Percentiles rank a stretch among this genome's conserved stretches.
phyloP scores from a whole-genome alignment of 2,888 invertebrate species.

The Alloplasta piceator region DNA sequence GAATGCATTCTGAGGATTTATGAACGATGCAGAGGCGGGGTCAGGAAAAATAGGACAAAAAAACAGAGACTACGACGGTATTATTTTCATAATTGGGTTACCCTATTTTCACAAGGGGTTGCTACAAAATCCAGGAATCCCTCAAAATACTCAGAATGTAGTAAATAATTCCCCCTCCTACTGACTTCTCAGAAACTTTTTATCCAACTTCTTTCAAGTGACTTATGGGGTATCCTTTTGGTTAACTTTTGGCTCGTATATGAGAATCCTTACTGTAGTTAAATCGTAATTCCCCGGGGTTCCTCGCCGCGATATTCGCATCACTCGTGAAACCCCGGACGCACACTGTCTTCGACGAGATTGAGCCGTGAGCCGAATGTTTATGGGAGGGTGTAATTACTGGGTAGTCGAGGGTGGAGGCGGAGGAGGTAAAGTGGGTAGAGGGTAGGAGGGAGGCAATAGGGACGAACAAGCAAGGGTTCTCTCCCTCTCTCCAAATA shows the following conservation, averaged over 20 bases:
- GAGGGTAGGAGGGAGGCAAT: conserved; percentile 43
- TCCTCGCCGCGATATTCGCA: conserved; percentile 16
- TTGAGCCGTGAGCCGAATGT: conserved; percentile 78
- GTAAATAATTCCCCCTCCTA: too few relatives aligned
- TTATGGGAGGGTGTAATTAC: conserved; percentile 79
- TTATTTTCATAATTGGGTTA: too few relatives aligned
- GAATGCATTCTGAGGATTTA: conserved; percentile 16
- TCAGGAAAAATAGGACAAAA: too few relatives aligned
- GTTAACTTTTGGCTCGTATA: not conserved
- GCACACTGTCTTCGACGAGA: conserved; percentile 70
- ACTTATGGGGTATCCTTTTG: not conserved
- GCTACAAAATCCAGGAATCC: too few relatives aligned
- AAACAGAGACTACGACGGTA: too few relatives aligned
- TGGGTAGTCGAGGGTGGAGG: conserved; percentile 73
- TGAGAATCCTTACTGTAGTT: not conserved
- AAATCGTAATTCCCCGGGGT: not conserved
- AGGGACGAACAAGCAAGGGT: conserved; percentile 50
- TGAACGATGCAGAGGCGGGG: not conserved
- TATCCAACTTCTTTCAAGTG: too few relatives aligned
- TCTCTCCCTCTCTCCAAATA: conserved; percentile 1
- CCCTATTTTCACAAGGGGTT: too few relatives aligned
- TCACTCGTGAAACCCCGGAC: conserved; percentile 29
- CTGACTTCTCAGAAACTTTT: too few relatives aligned
- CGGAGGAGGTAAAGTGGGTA: conserved; percentile 45
- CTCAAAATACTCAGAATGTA: too few relatives aligned